Percentiles rank a stretch among this genome's conserved stretches.
Conservation (phyloP, 2,797 vertebrate species). For the Cyprinella venusta region DNA sequence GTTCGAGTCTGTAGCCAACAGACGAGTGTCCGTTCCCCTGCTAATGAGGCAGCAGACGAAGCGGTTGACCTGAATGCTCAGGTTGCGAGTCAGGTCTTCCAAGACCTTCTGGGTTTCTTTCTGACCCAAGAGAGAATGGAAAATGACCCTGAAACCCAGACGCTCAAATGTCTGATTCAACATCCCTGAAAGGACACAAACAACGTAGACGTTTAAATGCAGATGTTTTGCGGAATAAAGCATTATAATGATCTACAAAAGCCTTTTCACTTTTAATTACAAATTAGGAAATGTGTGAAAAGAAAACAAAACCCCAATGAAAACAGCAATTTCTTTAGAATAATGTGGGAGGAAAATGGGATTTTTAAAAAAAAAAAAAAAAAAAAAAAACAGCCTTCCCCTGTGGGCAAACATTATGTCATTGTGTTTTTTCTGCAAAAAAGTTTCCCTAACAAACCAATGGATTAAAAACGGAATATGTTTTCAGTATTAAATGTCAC, state of each 20-base stretch:
- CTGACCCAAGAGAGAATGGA: constrained; percentile 67
- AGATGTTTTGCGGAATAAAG: neutral
- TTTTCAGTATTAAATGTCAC: neutral
- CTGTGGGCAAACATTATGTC: neutral
- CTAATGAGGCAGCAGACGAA: constrained; percentile 89
- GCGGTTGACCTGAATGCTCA: constrained; percentile 72
- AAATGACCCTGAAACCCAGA: constrained; percentile 77
- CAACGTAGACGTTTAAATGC: neutral
- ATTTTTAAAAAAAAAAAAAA: neutral
- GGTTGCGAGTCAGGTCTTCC: constrained; percentile 56
- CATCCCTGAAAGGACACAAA: constrained; percentile 50
- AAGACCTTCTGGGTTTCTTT: constrained; percentile 63
- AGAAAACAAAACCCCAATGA: neutral
- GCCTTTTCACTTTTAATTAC: too few species aligned
- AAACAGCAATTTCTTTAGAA: neutral
- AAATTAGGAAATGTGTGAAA: too few species aligned
- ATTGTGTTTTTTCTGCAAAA: neutral
- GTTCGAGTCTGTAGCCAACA: constrained; percentile 79
- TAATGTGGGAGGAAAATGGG: neutral
- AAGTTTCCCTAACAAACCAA: neutral
- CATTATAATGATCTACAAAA: neutral
- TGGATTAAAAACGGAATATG: neutral
- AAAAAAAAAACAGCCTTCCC: neutral
- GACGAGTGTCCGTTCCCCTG: constrained; percentile 71
- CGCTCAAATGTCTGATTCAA: constrained; percentile 78